Evolutionary conservation across 2,113 vertebrate genomes (phyloP).

Genomic region (Oryzias javanicus): DNA sequence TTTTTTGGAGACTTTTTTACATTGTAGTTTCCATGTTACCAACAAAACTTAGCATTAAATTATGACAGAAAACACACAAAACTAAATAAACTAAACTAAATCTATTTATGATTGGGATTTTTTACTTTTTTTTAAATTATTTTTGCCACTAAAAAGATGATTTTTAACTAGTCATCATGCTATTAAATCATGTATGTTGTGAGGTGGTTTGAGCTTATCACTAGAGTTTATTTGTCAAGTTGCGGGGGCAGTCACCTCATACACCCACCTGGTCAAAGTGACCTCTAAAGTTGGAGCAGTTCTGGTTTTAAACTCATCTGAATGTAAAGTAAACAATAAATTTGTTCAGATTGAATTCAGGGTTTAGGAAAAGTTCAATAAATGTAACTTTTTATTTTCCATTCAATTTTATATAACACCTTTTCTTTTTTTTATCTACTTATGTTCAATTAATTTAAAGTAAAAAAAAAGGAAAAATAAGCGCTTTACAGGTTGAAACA

Average conservation of each 20-base stretch:
- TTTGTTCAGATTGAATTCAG: background rate
- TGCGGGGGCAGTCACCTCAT: conserved; percentile 9
- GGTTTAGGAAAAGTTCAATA: background rate
- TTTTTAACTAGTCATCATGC: background rate
- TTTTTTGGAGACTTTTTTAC: no score
- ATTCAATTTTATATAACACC: background rate
- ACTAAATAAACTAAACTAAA: no score
- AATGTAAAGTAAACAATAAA: conserved; percentile 1
- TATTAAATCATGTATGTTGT: background rate
- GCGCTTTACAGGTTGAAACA: background rate
- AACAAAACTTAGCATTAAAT: no score
- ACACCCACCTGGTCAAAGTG: conserved; percentile 14
- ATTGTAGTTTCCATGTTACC: no score
- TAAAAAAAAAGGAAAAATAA: no score
- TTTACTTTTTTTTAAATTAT: no score
- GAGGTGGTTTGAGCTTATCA: background rate
- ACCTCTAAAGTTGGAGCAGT: conserved; percentile 12
- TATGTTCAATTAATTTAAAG: no score
- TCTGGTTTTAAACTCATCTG: no score
- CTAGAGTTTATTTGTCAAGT: background rate
- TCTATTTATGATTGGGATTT: no score
- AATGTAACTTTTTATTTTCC: rapidly evolving
- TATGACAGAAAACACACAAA: no score
- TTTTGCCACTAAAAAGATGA: background rate
- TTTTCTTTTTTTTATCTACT: no score